Evolutionary conservation across 2,797 vertebrate species (phyloP).

Genomic region (Poeciliopsis paucimaculata): DNA sequence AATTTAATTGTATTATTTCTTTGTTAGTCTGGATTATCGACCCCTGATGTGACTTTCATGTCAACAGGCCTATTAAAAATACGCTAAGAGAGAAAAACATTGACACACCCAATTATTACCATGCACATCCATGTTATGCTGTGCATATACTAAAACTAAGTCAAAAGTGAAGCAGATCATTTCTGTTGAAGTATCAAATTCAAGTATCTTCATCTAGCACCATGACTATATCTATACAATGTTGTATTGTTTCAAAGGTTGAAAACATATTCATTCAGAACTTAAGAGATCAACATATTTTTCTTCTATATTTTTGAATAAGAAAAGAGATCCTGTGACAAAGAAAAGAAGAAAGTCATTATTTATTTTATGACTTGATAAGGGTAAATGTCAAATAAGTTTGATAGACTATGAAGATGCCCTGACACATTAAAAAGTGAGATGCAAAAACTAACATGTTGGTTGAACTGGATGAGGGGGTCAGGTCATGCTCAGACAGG

Average conservation of each 20-base stretch:
- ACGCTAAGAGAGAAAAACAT: neutral
- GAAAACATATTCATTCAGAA: neutral
- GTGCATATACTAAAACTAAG: neutral
- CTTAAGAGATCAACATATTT: neutral
- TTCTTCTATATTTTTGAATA: neutral
- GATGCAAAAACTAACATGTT: conserved; percentile 26
- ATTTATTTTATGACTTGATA: conserved; percentile 12
- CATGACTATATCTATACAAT: neutral
- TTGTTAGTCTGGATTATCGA: neutral
- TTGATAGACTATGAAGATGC: conserved; percentile 16
- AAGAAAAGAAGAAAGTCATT: conserved; percentile 6
- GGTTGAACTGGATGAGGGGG: conserved; percentile 23
- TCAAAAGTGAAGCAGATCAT: neutral
- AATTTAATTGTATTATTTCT: neutral
- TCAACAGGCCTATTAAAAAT: neutral
- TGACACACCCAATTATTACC: neutral
- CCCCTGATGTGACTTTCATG: neutral
- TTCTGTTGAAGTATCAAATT: neutral
- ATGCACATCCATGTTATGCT: neutral
- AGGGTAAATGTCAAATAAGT: conserved; percentile 12
- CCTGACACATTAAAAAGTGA: conserved; percentile 17
- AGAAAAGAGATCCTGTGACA: neutral
- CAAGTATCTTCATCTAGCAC: neutral
- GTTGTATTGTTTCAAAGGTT: neutral
- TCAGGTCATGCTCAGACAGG: conserved; percentile 7